Conservation (phyloP, 2,888 invertebrate genomes). For the Stenodema calcarata region DNA sequence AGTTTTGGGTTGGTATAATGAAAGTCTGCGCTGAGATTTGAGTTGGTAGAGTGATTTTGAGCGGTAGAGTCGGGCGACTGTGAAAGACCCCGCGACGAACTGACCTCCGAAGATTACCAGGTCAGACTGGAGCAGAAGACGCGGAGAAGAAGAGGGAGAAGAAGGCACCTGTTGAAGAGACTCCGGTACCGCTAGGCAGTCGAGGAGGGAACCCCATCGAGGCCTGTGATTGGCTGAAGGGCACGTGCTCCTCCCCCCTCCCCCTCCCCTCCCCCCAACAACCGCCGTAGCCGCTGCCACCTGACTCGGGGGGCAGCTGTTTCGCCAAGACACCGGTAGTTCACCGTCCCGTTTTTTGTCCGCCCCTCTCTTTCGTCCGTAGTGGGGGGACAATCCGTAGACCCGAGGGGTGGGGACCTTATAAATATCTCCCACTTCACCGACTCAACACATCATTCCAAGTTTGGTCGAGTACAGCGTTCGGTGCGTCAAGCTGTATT, state of each 20-base stretch:
- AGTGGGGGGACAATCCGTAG: neutral
- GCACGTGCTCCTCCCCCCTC: conserved; percentile 45
- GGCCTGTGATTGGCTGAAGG: conserved; percentile 31
- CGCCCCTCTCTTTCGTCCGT: neutral
- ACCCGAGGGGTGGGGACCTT: conserved; percentile 24
- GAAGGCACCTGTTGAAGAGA: conserved; percentile 41
- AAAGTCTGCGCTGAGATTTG: neutral
- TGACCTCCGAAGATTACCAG: conserved; percentile 9
- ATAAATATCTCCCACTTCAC: conserved; percentile 34
- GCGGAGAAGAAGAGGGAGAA: neutral
- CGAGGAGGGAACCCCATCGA: neutral
- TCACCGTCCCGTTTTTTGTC: conserved; percentile 24
- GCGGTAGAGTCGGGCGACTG: neutral
- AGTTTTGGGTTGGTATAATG: too few relatives aligned
- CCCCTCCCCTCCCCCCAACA: too few relatives aligned
- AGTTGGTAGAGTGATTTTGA: too few relatives aligned
- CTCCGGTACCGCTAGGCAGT: conserved; percentile 21
- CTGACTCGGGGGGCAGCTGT: conserved; percentile 36
- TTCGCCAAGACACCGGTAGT: conserved; percentile 40
- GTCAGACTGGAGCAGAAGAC: conserved; percentile 5
- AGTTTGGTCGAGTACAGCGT: neutral
- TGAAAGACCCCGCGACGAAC: neutral
- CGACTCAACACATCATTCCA: neutral
- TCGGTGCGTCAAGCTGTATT: neutral
- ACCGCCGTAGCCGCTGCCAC: conserved; percentile 4